Evolutionary conservation across 2,797 vertebrate species (phyloP).

Genomic region (Cichlasoma orientale): DNA sequence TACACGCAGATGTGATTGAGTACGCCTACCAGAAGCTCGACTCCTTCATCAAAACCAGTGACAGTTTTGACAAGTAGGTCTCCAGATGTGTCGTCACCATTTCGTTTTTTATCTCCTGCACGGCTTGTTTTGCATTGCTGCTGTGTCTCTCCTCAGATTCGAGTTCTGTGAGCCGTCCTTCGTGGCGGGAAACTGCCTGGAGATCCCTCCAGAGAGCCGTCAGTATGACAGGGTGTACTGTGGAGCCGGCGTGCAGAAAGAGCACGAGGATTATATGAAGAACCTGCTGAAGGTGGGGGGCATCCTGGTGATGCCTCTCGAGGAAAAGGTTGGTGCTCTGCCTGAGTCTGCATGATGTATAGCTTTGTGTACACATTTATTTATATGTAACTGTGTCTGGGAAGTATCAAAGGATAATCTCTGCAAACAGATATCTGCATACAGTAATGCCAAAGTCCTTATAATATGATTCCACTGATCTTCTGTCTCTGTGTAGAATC

Average conservation of each 20-base stretch:
- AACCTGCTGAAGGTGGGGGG: conserved; percentile 93
- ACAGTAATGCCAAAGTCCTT: not conserved
- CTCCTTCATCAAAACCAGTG: conserved; percentile 93
- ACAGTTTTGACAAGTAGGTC: conserved; percentile 96
- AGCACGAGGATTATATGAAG: conserved; percentile 96
- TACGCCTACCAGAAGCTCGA: conserved; percentile 96
- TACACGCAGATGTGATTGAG: conserved; percentile 93
- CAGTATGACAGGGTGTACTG: conserved; percentile 97
- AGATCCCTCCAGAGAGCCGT: conserved; percentile 89
- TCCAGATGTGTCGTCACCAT: not conserved
- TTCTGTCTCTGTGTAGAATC: too few species aligned
- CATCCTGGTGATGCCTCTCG: conserved; percentile 95
- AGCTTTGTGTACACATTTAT: not conserved
- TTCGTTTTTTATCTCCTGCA: not conserved
- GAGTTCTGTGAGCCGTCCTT: conserved; percentile 97
- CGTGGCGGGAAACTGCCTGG: conserved; percentile 93
- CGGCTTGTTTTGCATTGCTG: not conserved
- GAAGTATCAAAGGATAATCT: not conserved
- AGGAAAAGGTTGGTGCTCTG: conserved; percentile 88
- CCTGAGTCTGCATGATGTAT: not conserved
- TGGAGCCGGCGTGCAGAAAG: conserved; percentile 94
- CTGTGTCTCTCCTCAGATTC: conserved; percentile 80
- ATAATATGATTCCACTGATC: too few species aligned
- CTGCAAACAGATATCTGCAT: not conserved
- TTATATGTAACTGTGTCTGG: not conserved